Base-by-base conservation (phyloP, 2,797 vertebrate genomes). In the Sebastes minor region DNA sequence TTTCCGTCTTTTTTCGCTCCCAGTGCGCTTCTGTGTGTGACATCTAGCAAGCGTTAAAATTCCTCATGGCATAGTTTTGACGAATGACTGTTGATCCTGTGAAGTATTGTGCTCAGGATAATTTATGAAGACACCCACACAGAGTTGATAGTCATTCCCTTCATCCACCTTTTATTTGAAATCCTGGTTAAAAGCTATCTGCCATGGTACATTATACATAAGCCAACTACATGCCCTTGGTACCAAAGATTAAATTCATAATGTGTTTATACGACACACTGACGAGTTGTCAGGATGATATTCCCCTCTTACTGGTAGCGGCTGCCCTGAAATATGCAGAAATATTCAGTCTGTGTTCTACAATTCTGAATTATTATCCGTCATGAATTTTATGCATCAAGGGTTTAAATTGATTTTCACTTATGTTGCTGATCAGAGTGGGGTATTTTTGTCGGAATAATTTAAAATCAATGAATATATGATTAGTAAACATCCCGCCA, bases 61-160 rank as follows among this genome's bases (percentile, higher is more conserved):
- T 90, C 86, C 85, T 92, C 72, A 64, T 90, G 92, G 90, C 89
- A 72, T 92, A 89, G 91, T 93, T 94, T 81, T 85, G 85, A 85
- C 91, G 95, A 94, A 95, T 94, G 86, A 94, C 90, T 94, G 89
- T 93, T 92, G 88, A 96, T 95, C 92, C 92, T 60, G 55, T 89
- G 81, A 92, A 92, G 75, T 88, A 93, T 93, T 93, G 89, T 93
- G 91, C 78, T 83, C 85, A 86, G 81, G 89, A 88, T 96, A 92
- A 95, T 95, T 95, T 92, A 95, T 93, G 90, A 92, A 92, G 94
- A 94, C 96, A 95, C 95, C 95, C 94, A 96, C 95, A 94, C 90
- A 91, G 86, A 89, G 89, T 81, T 94, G 88, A 94, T 92, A 95
- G 91, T 93, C 86, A 85, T 94, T 95, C 86, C 88, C 86, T 89